Evolutionary conservation across 2,888 invertebrate species (phyloP).

Genomic region (Deilephila porcellus): DNA sequence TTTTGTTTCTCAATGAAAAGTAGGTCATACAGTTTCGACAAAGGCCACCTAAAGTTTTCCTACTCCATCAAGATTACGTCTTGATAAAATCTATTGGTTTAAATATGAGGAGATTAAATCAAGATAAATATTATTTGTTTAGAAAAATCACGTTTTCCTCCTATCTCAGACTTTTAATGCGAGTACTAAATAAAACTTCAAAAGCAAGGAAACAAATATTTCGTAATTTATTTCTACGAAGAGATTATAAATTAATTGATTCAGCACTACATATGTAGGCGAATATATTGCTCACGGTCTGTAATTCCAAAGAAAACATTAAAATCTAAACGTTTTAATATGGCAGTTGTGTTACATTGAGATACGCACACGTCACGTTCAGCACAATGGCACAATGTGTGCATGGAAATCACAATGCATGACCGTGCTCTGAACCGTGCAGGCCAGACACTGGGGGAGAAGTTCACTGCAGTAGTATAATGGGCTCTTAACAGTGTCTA

Average conservation of each 20-base stretch:
- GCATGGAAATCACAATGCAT: constrained; percentile 69
- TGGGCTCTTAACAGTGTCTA: constrained; percentile 26
- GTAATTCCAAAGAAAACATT: neutral
- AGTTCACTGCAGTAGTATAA: constrained; percentile 36
- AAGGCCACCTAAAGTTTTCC: neutral
- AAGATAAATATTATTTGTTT: neutral
- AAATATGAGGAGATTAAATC: neutral
- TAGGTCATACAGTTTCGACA: constrained; percentile 6
- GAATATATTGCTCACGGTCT: constrained; percentile 1
- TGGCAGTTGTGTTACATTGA: constrained; percentile 14
- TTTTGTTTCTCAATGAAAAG: constrained; percentile 1
- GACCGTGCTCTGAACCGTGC: constrained; percentile 75
- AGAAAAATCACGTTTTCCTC: neutral
- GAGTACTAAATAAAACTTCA: neutral
- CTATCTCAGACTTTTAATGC: neutral
- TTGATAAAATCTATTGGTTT: constrained; percentile 1
- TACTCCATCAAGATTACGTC: constrained; percentile 15
- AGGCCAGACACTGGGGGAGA: constrained; percentile 53
- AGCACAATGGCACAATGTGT: constrained; percentile 40
- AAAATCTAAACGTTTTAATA: neutral
- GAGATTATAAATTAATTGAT: neutral
- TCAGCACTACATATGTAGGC: neutral
- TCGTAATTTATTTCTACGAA: neutral
- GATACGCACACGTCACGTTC: constrained; percentile 25
- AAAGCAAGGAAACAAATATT: neutral